These are phyloP conservation scores for Albula goreensis DNA, from an alignment of 2,113 vertebrate species.

Conservation along the genomic window DNA sequence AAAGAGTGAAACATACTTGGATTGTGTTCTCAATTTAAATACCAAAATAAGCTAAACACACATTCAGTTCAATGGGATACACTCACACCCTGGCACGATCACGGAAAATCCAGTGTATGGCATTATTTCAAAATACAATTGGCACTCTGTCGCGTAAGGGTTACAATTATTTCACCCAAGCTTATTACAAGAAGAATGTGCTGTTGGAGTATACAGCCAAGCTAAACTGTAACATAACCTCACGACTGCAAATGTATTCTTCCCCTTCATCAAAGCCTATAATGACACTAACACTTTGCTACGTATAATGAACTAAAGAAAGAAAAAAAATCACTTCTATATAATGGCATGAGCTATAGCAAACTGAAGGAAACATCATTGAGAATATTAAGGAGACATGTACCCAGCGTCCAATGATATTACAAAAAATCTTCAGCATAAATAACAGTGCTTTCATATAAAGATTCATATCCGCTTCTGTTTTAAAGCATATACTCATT, in stretches of 20 bases:
- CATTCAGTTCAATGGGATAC: not conserved
- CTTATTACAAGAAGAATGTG: conserved; percentile 5
- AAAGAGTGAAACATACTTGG: not conserved
- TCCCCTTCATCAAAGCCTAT: conserved; percentile 49
- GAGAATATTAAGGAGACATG: conserved; percentile 61
- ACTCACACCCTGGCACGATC: conserved; percentile 12
- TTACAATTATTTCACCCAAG: conserved; percentile 15
- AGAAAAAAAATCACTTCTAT: conserved; percentile 59
- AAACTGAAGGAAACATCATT: conserved; percentile 42
- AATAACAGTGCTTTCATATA: conserved; percentile 74
- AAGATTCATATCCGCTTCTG: conserved; percentile 70
- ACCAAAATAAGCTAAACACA: not conserved
- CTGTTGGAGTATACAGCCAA: not conserved
- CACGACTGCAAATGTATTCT: conserved; percentile 56
- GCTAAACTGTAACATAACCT: conserved; percentile 30
- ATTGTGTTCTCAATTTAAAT: conserved; percentile 13
- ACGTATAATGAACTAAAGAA: conserved; percentile 51
- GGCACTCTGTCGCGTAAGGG: conserved; percentile 34
- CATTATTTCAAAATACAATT: conserved; percentile 29
- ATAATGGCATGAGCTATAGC: conserved; percentile 61
- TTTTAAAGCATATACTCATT: conserved; percentile 85
- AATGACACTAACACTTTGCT: conserved; percentile 50
- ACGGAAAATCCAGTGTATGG: conserved; percentile 29
- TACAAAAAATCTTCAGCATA: conserved; percentile 52
- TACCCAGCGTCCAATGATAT: conserved; percentile 57